Base-by-base conservation (phyloP, 2,797 vertebrate species). In the Myotis myotis region DNA sequence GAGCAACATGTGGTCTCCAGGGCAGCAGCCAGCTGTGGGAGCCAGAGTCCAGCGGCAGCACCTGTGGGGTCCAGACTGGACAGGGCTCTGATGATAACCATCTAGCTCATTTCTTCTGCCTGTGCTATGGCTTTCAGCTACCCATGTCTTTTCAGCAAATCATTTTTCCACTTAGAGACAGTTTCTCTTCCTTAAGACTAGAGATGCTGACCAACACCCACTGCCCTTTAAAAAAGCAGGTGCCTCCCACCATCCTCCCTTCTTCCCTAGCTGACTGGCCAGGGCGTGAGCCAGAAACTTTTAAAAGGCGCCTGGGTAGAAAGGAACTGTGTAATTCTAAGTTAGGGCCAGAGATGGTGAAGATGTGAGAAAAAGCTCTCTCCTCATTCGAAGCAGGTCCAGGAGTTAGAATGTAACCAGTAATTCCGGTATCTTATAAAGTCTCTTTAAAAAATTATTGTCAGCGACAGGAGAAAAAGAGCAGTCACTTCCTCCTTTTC, bases 171-270 rank as follows among this genome's bases (percentile, higher is more conserved):
- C 60, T 38, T 41, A 38, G 57, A 79, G 20, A 22, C 41, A 47
- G 72, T 84, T 47, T 76, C 66, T 93, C 82, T 55, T 12, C 11
- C 49, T 70, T 89, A n/a, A 84, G 55, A 75, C 33, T 8, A n/a
- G 68, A 64, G 49, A 57, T 36, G 60, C 33, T 44, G 36, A 49
- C 22, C 36, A 49, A 82, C 13, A 41, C 33, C 22, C 11, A 41
- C 20, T 3, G 28, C 49, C 23, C n/a, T 23, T 78, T 90, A 38
- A 38, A 11, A 28, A 28, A 81, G 19, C 23, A 10, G 9, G 22
- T 72, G 12, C 72, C 22, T 82, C 64, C 25, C 23, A 17, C 17
- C 55, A 28, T 17, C 23, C 72, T 60, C 5, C 22, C 9, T 23
- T 28, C 28, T 17, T 7, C 20, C 47, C 8, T 28, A 2, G 2